Base-by-base conservation (phyloP, 2,888 invertebrate species). In the Sphaeridia pumilis region DNA sequence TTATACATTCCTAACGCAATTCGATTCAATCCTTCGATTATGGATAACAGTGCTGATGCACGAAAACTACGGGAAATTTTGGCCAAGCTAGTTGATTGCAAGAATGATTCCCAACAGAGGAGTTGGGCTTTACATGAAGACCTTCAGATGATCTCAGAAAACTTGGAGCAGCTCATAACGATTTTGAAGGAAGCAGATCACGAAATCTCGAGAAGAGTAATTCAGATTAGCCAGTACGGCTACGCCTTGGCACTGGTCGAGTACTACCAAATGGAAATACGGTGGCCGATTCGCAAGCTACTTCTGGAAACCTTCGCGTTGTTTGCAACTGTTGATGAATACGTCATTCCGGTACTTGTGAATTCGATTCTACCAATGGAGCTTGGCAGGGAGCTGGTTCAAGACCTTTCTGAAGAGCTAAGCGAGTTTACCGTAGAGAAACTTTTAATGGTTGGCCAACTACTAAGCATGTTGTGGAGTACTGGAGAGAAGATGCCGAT, bases 91-190 rank as follows among this genome's bases (percentile, higher is more conserved):
- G 85, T 86, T 2, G 84, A 83, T 57, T 89, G 90, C 60, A 92
- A 92, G 63, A 89, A 93, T 68, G 94, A 94, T 69, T 87, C 90
- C 0, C 93, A 95, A 68, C 94, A 95, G 68, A 76, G 94, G 54
- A 90, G 88, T 64, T 94, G 94, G 94, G 87, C 89, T 70, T 74
- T 94, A 27, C 87, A 93, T 69, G 93, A 94, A 69, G 94, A 94
- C 70, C 12, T 14, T 62, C 79, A 80, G 55, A 83, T 86, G 63
- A 93, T 94, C 67, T 81, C 82, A 55, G 84, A 87, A 56, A 86
- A 89, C 70, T 76, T 94, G 24, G 67, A 70, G 27, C 69, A 73
- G 55, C 65, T 75, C 26, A 60, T 70, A 20, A 69, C 69, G 34
- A 70, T 74, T 46, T 52, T 64, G 38, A 52, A 46, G 35, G 45